Evolutionary conservation across 2,797 vertebrate species (phyloP).

Genomic region (Falco columbarius): DNA sequence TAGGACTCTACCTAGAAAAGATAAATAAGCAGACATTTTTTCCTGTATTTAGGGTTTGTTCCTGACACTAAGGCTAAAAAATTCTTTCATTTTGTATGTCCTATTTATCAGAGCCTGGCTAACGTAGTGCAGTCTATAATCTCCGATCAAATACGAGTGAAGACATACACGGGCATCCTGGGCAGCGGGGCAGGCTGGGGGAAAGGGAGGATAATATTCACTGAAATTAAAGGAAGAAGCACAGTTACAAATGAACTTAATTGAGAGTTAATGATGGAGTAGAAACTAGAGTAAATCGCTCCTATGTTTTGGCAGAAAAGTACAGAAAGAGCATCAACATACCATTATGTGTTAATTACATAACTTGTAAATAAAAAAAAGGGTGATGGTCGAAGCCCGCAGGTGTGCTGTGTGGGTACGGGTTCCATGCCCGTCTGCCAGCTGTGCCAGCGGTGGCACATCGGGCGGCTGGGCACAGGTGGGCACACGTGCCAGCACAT

Average conservation of each 20-base stretch:
- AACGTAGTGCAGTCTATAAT: not conserved
- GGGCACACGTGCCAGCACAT: not conserved
- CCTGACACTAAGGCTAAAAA: not conserved
- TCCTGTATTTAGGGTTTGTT: not conserved
- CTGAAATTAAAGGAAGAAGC: not conserved
- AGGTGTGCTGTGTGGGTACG: not conserved
- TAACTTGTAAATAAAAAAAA: not conserved
- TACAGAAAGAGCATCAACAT: not conserved
- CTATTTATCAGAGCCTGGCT: not conserved
- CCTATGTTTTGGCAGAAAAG: not conserved
- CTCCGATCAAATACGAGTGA: not conserved
- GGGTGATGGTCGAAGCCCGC: fast-evolving
- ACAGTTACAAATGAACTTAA: not conserved
- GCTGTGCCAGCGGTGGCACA: not conserved
- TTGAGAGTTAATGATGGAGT: not conserved
- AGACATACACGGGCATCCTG: not conserved
- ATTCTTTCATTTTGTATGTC: not conserved
- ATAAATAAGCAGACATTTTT: not conserved
- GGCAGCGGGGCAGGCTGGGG: fast-evolving
- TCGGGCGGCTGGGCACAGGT: not conserved
- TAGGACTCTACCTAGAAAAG: not conserved
- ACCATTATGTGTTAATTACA: not conserved
- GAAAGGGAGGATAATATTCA: not conserved
- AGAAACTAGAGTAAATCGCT: not conserved
- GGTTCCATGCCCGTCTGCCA: not conserved